Percentiles rank a stretch among this genome's conserved stretches.
Evolutionary conservation across 2,113 vertebrate species (phyloP).

Genomic region (Chlamydotis undulata): DNA sequence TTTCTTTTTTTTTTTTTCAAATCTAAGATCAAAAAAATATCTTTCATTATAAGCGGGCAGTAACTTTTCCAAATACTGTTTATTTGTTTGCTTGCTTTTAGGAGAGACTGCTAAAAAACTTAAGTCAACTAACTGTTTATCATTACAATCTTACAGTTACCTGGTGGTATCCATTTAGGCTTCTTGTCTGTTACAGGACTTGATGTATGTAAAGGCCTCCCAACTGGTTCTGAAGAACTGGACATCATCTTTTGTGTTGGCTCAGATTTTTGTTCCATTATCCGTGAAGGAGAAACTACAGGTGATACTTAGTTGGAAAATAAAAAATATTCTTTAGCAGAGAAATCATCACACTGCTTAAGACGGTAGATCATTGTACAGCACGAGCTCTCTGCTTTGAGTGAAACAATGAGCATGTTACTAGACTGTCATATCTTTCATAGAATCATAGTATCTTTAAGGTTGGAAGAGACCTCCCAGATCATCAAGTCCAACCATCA

Average conservation of each 20-base stretch:
- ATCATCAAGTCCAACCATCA: no score
- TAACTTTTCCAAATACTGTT: not conserved
- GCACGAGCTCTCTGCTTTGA: not conserved
- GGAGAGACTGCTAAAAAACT: not conserved
- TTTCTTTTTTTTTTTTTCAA: not conserved
- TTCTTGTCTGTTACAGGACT: slow-evolving; percentile 71
- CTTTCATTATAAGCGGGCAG: not conserved
- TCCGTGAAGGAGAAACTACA: not conserved
- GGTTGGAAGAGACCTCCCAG: no score
- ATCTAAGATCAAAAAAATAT: not conserved
- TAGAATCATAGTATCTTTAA: no score
- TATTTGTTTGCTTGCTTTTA: not conserved
- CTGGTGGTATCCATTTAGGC: slow-evolving; percentile 90
- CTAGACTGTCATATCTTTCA: not conserved
- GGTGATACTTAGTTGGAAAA: slow-evolving; percentile 15
- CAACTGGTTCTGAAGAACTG: slow-evolving; percentile 10
- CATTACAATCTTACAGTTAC: slow-evolving; percentile 59
- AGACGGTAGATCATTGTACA: not conserved
- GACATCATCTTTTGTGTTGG: not conserved
- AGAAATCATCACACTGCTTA: not conserved
- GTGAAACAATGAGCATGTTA: not conserved
- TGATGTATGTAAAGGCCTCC: slow-evolving; percentile 52
- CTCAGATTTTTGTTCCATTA: not conserved
- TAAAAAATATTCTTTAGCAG: not conserved
- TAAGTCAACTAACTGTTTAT: not conserved